These are phyloP conservation scores for Hypsibius dujardini DNA, from an alignment of 1,140 invertebrate genomes.

Conservation along the genomic window DNA sequence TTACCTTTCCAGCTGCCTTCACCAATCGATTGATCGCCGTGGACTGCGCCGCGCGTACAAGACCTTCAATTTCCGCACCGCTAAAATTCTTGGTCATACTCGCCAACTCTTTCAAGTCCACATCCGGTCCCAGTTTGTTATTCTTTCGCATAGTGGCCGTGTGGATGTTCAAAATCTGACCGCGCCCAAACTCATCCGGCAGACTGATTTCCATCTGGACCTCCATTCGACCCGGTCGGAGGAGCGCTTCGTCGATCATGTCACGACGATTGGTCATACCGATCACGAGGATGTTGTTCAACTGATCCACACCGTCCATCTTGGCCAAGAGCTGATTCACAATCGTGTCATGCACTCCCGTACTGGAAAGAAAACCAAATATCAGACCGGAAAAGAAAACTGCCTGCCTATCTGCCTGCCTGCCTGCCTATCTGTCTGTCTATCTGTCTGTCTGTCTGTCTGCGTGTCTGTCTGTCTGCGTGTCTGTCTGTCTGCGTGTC, in stretches of 20 bases:
- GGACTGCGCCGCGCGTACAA: constrained; percentile 90
- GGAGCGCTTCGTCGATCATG: constrained; percentile 96
- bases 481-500: too few relatives aligned
- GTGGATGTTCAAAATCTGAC: constrained; percentile 92
- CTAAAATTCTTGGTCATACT: constrained; percentile 90
- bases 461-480: too few relatives aligned
- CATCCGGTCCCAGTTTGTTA: constrained; percentile 73
- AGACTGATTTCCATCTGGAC: constrained; percentile 96
- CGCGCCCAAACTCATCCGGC: constrained; percentile 76
- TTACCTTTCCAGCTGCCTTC: constrained; percentile 40
- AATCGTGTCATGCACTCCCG: constrained; percentile 92
- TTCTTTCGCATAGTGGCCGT: constrained; percentile 74
- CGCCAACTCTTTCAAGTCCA: constrained; percentile 71
- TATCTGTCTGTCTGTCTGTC: too few relatives aligned
- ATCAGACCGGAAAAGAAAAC: too few relatives aligned
- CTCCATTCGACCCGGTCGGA: constrained; percentile 87
- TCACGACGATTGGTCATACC: constrained; percentile 78
- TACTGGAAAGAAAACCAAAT: constrained; percentile 23
- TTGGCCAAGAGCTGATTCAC: constrained; percentile 97
- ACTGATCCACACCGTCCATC: constrained; percentile 95
- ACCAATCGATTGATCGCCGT: constrained; percentile 96
- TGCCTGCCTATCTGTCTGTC: too few relatives aligned
- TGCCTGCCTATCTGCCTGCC: too few relatives aligned
- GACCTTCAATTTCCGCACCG: constrained; percentile 94
- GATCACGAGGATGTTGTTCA: constrained; percentile 98